Conservation (phyloP, 2,888 invertebrate genomes). For the Caenorhabditis sp. region DNA sequence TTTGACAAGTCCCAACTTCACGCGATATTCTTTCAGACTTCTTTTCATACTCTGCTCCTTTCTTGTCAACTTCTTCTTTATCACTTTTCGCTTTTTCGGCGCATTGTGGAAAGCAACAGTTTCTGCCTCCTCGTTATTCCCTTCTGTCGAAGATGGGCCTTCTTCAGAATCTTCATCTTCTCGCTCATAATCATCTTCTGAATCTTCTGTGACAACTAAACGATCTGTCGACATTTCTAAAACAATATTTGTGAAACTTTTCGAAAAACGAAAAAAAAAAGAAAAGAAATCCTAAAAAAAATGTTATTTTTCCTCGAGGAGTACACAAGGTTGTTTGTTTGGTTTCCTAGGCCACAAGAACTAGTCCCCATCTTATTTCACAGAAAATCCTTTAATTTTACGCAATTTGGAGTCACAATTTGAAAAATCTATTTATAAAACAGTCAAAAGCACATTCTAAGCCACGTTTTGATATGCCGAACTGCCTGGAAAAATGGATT, state of each 20-base stretch:
- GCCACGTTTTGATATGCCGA: no score
- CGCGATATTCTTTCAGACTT: slow-evolving; percentile 30
- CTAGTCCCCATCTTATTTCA: slow-evolving; percentile 9
- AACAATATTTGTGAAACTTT: slow-evolving; percentile 3
- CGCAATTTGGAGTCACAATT: not conserved
- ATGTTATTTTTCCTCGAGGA: not conserved
- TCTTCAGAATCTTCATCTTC: slow-evolving; percentile 26
- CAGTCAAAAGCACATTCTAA: no score
- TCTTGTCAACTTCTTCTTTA: slow-evolving; percentile 35
- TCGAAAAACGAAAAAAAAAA: not conserved
- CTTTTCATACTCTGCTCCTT: slow-evolving; percentile 39
- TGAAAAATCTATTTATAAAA: slow-evolving; percentile 3
- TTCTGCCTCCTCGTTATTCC: slow-evolving; percentile 5
- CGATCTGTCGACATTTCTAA: slow-evolving; percentile 27
- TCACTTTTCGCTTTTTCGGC: slow-evolving; percentile 25
- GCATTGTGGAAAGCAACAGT: slow-evolving; percentile 27
- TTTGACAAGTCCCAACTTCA: slow-evolving; percentile 42
- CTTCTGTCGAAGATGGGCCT: slow-evolving; percentile 16
- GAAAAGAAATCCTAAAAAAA: slow-evolving; percentile 1
- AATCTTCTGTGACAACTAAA: slow-evolving; percentile 37
- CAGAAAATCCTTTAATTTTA: not conserved
- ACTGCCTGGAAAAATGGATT: no score
- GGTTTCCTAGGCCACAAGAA: not conserved
- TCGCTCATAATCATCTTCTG: slow-evolving; percentile 30
- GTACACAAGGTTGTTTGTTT: not conserved